Base-by-base conservation (phyloP, 2,888 invertebrate species). In the Julus scandinavius region DNA sequence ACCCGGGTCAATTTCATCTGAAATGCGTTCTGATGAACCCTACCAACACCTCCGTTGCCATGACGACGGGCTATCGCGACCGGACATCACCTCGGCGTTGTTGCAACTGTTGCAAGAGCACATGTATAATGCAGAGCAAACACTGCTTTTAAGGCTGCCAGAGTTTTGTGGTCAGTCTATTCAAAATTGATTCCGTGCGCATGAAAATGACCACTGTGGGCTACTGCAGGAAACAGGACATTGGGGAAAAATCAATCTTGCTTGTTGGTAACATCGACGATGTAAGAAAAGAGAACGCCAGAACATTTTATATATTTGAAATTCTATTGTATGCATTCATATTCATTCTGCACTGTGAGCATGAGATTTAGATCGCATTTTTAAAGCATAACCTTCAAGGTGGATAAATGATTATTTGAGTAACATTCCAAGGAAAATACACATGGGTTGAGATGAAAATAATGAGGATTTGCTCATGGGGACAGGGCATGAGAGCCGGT, bases 31-130 rank as follows among this genome's bases (percentile, higher is more conserved):
- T 80, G 80, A 38, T 80, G 80, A 15, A 29, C 80, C 29, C 63
- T 63, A 63, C 80, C 80, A 80, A 80, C 80, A 80, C 80, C 38
- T 80, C 80, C 38, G 80, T 80, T 80, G 80, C 15, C 80, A 80
- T 38, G 80, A 7, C 63, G 63, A 72, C 63, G 20, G 17, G 20
- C 29, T 72, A 72, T 29, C 63, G 80, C 29, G 80, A 80, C 80
- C 80, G 80, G 80, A 80, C 80, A 80, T 80, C 72, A 15, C 80
- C 38, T 38, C 80, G 15, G 72, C 38, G 4, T 20, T 63, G 63
- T n/a, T 63, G 63, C 63, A 63, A 63, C 63, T 63, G 80, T 80
- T 72, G 72, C 29, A 72, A 29, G 29, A 29, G 45, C 15, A 38
- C 80, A 7, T 80, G 80, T 80, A 80, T 80, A 80, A 72, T 20